These are phyloP conservation scores for Dermochelys coriacea DNA, from an alignment of 2,797 vertebrate genomes.

Conservation along the genomic window DNA sequence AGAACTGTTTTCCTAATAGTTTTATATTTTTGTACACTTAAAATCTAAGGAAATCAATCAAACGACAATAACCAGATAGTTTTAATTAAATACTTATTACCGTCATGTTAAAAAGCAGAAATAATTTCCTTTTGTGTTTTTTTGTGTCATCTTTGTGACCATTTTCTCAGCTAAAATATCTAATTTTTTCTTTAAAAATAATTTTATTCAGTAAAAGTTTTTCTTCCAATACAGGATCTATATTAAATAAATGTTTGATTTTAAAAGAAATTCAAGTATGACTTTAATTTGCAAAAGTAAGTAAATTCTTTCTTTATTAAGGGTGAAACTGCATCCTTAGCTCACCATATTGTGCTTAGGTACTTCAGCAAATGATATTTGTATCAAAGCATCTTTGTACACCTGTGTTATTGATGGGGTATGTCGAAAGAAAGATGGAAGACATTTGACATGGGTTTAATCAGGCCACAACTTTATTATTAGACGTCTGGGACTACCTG, in stretches of 20 bases:
- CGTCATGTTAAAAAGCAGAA: not conserved
- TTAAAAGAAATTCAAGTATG: not conserved
- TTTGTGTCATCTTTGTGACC: not conserved
- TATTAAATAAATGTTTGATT: not conserved
- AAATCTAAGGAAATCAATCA: not conserved
- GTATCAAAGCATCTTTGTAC: not conserved
- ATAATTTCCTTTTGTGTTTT: not conserved
- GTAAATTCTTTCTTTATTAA: not conserved
- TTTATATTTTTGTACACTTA: not conserved
- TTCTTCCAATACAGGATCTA: rapidly evolving
- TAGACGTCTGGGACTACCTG: no score
- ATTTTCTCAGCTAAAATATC: not conserved
- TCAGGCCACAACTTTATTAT: no score
- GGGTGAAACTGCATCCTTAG: not conserved
- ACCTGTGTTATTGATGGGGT: not conserved
- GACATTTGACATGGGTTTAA: no score
- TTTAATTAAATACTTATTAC: not conserved
- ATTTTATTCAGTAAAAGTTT: not conserved
- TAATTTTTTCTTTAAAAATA: not conserved
- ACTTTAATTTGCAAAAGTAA: not conserved
- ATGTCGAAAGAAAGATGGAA: no score
- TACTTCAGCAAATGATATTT: not conserved
- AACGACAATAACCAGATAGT: not conserved
- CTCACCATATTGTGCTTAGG: not conserved
- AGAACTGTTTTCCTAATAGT: not conserved